Percentiles rank a stretch among this genome's conserved stretches.
These are phyloP conservation scores for Isotomurus palustris DNA, from an alignment of 2,888 invertebrate genomes.

Conservation along the genomic window DNA sequence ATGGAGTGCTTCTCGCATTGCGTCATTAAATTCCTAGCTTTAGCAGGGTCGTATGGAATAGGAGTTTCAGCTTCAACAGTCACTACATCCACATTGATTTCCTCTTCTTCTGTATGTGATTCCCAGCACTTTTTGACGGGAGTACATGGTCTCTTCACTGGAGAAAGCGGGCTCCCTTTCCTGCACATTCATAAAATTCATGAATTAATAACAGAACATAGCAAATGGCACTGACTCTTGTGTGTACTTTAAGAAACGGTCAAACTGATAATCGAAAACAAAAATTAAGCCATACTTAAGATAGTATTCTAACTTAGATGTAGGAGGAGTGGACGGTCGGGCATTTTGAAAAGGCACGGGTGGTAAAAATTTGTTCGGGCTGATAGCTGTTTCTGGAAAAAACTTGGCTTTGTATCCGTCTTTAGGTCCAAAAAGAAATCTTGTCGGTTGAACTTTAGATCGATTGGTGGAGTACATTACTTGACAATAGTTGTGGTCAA, in stretches of 20 bases:
- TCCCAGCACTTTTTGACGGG: slow-evolving; percentile 7
- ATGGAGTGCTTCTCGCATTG: slow-evolving; percentile 65
- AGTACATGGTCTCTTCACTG: neutral
- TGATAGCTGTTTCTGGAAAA: slow-evolving; percentile 1
- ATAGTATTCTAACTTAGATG: slow-evolving; percentile 22
- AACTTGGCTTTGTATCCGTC: slow-evolving; percentile 18
- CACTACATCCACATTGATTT: slow-evolving; percentile 54
- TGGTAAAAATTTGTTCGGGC: slow-evolving; percentile 7
- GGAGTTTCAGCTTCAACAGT: slow-evolving; percentile 51
- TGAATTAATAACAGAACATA: no score
- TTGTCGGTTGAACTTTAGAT: slow-evolving; percentile 26
- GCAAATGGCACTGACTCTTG: no score
- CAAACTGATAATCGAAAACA: neutral
- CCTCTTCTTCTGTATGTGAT: slow-evolving; percentile 47
- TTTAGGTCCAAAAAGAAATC: slow-evolving; percentile 26
- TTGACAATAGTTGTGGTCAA: slow-evolving; percentile 38
- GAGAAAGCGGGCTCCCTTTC: neutral
- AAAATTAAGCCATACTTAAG: slow-evolving; percentile 21
- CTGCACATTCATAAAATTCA: neutral
- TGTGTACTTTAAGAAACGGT: neutral
- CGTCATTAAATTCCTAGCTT: slow-evolving; percentile 63
- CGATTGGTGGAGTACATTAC: slow-evolving; percentile 23
- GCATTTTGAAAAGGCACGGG: neutral
- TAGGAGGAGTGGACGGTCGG: slow-evolving; percentile 10
- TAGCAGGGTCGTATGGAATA: slow-evolving; percentile 59